Percentiles rank a stretch among this genome's conserved stretches.
Conservation (phyloP, 2,113 vertebrate species). For the Malurus alboscapulatus region DNA sequence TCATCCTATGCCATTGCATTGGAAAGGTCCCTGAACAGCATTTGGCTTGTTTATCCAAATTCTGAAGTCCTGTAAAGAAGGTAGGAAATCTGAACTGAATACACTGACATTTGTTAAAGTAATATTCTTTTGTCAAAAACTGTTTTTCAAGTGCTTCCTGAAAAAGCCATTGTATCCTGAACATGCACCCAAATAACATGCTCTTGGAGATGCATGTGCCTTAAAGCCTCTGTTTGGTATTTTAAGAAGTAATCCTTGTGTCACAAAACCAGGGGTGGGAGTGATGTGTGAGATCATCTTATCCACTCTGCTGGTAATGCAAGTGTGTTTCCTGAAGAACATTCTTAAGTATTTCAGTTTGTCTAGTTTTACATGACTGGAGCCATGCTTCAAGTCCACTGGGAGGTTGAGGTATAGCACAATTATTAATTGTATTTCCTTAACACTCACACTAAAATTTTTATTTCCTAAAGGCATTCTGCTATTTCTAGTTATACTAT, state of each 20-base stretch:
- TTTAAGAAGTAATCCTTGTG: not conserved
- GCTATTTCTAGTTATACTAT: not conserved
- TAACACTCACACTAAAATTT: not conserved
- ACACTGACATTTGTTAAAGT: not conserved
- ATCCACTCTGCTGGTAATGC: not conserved
- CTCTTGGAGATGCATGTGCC: not conserved
- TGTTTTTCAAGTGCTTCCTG: not conserved
- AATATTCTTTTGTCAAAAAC: not conserved
- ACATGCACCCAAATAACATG: not conserved
- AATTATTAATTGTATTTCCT: not conserved
- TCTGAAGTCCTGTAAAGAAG: not conserved
- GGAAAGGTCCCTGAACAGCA: not conserved
- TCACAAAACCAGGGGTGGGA: not conserved
- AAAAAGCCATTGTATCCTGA: not conserved
- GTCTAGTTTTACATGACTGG: not conserved
- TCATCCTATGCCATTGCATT: not conserved
- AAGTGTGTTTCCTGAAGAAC: slow-evolving; percentile 9
- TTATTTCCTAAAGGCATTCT: not conserved
- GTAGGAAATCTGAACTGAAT: not conserved
- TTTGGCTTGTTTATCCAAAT: not conserved
- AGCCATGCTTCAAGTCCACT: not conserved
- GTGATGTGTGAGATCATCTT: not conserved
- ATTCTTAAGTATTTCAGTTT: not conserved
- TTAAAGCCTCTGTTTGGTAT: not conserved
- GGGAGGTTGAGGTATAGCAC: not conserved